phyloP scores from a whole-genome alignment of 2,888 invertebrate genomes.

The Synanthedon myopaeformis region DNA sequence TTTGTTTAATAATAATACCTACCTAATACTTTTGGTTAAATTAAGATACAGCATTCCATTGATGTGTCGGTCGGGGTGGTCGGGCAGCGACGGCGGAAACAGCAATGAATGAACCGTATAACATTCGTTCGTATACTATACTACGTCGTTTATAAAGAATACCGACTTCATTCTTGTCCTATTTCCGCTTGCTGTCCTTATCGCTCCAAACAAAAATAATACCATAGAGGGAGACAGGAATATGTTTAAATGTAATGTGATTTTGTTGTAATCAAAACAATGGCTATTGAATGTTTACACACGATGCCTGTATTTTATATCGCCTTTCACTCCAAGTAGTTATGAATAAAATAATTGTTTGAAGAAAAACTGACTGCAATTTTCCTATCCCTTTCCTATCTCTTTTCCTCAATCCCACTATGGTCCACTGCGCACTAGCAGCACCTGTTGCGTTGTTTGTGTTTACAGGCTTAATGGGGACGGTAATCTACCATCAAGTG shows the following conservation, averaged over 20 bases:
- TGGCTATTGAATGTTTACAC: slow-evolving; percentile 23
- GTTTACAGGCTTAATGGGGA: too few relatives aligned
- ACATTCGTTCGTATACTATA: background rate
- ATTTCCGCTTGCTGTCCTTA: slow-evolving; percentile 45
- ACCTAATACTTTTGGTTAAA: background rate
- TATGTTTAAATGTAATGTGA: slow-evolving; percentile 6
- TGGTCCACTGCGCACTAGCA: too few relatives aligned
- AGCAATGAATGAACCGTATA: slow-evolving; percentile 44
- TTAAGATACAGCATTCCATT: slow-evolving; percentile 16
- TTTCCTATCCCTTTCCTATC: too few relatives aligned
- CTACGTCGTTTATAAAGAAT: background rate
- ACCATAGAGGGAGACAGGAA: slow-evolving; percentile 19
- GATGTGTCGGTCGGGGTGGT: slow-evolving; percentile 10
- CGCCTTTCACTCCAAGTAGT: too few relatives aligned
- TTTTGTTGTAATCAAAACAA: slow-evolving; percentile 29
- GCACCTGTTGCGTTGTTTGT: too few relatives aligned
- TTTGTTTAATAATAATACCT: too few relatives aligned
- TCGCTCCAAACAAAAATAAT: slow-evolving; percentile 16
- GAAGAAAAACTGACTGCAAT: too few relatives aligned
- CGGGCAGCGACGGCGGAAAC: slow-evolving; percentile 24
- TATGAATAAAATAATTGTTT: too few relatives aligned
- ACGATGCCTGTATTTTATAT: too few relatives aligned
- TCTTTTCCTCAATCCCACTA: too few relatives aligned
- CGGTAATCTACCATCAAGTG: too few relatives aligned
- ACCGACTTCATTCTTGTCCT: slow-evolving; percentile 41